These are phyloP conservation scores for Terrapene triunguis DNA, from an alignment of 2,113 vertebrate species.

Conservation along the genomic window DNA sequence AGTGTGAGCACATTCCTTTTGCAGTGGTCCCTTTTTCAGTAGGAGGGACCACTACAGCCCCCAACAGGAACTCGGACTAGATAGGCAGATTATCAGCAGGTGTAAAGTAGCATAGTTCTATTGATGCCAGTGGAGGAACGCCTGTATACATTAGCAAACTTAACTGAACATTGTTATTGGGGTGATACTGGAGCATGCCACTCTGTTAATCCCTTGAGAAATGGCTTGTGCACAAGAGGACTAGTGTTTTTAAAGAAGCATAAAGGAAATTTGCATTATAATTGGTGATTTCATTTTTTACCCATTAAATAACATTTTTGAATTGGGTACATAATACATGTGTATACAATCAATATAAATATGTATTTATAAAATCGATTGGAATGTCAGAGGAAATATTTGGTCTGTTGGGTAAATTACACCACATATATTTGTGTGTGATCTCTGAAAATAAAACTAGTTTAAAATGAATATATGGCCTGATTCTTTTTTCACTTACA, in stretches of 20 bases:
- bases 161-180: neutral
- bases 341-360: neutral
- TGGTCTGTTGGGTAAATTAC: neutral
- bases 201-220: too few species aligned
- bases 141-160: neutral
- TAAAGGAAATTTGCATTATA: too few species aligned
- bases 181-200: neutral
- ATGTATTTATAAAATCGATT: neutral
- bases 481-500: neutral
- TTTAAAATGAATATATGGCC: neutral
- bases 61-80: neutral
- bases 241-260: too few species aligned
- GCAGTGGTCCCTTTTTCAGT: neutral
- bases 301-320: neutral
- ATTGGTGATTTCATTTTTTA: neutral
- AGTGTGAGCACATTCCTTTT: neutral
- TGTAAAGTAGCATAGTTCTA: neutral
- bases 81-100: neutral
- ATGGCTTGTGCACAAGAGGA: too few species aligned
- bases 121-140: neutral
- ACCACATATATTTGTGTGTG: neutral
- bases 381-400: neutral
- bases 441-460: neutral
- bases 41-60: neutral
- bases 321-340: too few species aligned